Percentiles rank a stretch among this genome's conserved stretches.
These are phyloP conservation scores for Chionomys nivalis DNA, from an alignment of 2,113 vertebrate genomes.

Conservation along the genomic window DNA sequence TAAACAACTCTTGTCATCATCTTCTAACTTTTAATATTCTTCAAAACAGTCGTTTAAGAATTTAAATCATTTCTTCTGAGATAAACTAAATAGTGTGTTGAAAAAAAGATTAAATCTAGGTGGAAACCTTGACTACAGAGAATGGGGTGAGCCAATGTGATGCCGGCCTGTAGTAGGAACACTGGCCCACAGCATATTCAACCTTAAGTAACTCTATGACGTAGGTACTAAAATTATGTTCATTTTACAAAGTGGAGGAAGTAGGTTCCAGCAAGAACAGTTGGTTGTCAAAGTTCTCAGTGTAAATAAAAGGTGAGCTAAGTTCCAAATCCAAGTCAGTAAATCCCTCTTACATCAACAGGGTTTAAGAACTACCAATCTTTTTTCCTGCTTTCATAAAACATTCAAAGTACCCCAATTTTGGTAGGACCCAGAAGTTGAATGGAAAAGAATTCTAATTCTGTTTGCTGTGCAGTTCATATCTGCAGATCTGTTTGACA, in stretches of 20 bases:
- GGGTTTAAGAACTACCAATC: neutral
- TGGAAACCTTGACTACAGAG: neutral
- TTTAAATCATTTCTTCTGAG: neutral
- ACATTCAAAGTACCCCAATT: neutral
- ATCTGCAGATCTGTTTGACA: neutral
- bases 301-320: neutral
- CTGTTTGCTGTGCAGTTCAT: neutral
- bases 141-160: neutral
- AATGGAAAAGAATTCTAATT: neutral
- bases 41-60: constrained; percentile 45
- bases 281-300: neutral
- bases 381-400: neutral
- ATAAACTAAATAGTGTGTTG: neutral
- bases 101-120: neutral
- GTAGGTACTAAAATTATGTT: neutral
- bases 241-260: neutral
- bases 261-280: neutral
- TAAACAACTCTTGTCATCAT: constrained; percentile 5
- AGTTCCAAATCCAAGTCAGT: neutral
- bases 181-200: neutral
- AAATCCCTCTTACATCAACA: neutral
- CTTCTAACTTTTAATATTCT: constrained; percentile 35
- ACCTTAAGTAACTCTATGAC: neutral
- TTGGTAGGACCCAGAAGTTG: neutral
- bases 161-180: no score